Conservation (phyloP, 2,113 vertebrate species). For the Melanerpes aurifrons region DNA sequence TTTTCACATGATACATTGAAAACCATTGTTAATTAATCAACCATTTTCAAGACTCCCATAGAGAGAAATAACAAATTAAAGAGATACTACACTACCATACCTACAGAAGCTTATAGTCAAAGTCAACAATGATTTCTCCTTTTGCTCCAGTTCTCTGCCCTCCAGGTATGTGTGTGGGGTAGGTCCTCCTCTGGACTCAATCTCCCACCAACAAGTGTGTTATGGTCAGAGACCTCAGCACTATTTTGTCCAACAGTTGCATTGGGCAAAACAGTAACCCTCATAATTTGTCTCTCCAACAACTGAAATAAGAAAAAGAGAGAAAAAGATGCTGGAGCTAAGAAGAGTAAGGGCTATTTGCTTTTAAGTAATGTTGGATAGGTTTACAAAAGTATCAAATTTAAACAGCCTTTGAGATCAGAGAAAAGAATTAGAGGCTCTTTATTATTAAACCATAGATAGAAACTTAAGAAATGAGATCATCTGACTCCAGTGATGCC, state of each 20-base stretch:
- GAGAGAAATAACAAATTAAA: neutral
- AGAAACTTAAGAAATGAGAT: neutral
- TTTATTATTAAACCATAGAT: neutral
- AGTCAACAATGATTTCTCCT: neutral
- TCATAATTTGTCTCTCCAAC: neutral
- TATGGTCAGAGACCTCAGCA: neutral
- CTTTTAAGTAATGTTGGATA: neutral
- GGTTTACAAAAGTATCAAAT: neutral
- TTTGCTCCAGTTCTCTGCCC: neutral
- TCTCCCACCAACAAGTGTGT: rapidly evolving
- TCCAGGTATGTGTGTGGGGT: neutral
- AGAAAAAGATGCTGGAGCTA: neutral
- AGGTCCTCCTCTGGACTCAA: neutral
- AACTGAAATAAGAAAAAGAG: neutral
- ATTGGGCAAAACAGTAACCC: neutral
- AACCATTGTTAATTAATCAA: neutral
- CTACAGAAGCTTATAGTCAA: neutral
- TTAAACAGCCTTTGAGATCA: neutral
- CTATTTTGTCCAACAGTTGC: neutral
- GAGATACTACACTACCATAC: neutral
- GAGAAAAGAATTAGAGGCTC: neutral
- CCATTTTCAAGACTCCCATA: neutral
- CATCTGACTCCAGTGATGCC: neutral
- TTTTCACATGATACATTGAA: neutral
- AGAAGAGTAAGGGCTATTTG: neutral